Conservation (phyloP, 35 echinoderm and acorn worm species). For the Ophioderma brevispina region DNA sequence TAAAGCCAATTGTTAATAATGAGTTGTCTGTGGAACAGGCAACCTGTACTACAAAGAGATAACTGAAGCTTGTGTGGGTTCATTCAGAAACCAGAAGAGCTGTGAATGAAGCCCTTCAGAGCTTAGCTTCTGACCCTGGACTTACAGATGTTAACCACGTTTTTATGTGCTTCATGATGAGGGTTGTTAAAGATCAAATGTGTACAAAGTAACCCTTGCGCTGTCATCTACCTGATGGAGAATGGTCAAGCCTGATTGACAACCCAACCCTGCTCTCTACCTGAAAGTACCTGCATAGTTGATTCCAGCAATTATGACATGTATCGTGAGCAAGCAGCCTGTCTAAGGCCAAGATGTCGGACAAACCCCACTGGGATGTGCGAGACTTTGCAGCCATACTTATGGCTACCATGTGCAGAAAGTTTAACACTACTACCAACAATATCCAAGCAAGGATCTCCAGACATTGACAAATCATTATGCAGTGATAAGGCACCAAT, state of each 20-base stretch:
- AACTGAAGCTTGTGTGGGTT: conserved; percentile 96
- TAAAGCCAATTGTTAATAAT: conserved; percentile 65
- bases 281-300: conserved; percentile 97
- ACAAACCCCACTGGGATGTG: conserved; percentile 89
- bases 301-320: conserved; percentile 90
- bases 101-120: conserved; percentile 95
- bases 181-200: conserved; percentile 96
- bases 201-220: conserved; percentile 93
- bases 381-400: conserved; percentile 96
- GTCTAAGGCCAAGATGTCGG: conserved; percentile 84
- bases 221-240: conserved; percentile 98
- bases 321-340: conserved; percentile 94
- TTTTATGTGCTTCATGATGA: conserved; percentile 94
- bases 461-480: conserved; percentile 78
- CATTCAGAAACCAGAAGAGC: conserved; percentile 94
- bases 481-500: conserved; percentile 77
- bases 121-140: conserved; percentile 82
- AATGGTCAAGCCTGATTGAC: conserved; percentile 98
- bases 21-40: conserved; percentile 98
- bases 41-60: conserved; percentile 99
- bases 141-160: conserved; percentile 94
- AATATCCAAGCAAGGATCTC: conserved; percentile 92
- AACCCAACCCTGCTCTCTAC: conserved; percentile 89
- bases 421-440: conserved; percentile 97
- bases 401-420: conserved; percentile 94